Percentiles rank a stretch among this genome's conserved stretches.
Evolutionary conservation across 2,113 vertebrate genomes (phyloP).

Genomic region (Capreolus pygargus): DNA sequence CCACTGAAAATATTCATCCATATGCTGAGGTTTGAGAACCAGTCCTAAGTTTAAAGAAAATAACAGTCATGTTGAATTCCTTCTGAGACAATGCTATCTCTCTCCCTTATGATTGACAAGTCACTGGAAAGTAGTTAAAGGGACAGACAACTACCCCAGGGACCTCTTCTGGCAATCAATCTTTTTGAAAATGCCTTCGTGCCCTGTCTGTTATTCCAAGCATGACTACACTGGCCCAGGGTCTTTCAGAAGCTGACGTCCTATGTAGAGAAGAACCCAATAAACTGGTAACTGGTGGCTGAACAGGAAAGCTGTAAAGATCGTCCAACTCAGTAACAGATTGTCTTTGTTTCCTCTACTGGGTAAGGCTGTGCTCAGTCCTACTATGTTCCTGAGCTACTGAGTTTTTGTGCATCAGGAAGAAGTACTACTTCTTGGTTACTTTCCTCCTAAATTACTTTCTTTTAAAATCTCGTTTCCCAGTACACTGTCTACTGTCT

Average conservation of each 20-base stretch:
- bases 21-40: conserved; percentile 14
- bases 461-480: not conserved
- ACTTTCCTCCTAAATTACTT: conserved; percentile 9
- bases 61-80: not conserved
- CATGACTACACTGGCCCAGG: not conserved
- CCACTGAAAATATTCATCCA: conserved; percentile 18
- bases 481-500: not conserved
- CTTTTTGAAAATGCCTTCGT: not conserved
- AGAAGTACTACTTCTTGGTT: not conserved
- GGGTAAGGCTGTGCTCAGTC: not conserved
- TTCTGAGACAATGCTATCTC: not conserved
- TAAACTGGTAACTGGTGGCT: not conserved
- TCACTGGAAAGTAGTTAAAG: conserved; percentile 28
- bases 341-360: not conserved
- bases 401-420: not conserved
- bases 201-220: not conserved
- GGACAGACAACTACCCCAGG: not conserved
- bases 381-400: not conserved
- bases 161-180: not conserved
- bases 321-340: not conserved
- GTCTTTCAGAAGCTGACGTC: not conserved
- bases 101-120: not conserved
- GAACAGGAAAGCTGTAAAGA: conserved; percentile 39
- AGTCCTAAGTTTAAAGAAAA: conserved; percentile 22
- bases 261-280: not conserved